Base-by-base conservation (phyloP, 1,140 invertebrate genomes). In the Drosophila nasuta region DNA sequence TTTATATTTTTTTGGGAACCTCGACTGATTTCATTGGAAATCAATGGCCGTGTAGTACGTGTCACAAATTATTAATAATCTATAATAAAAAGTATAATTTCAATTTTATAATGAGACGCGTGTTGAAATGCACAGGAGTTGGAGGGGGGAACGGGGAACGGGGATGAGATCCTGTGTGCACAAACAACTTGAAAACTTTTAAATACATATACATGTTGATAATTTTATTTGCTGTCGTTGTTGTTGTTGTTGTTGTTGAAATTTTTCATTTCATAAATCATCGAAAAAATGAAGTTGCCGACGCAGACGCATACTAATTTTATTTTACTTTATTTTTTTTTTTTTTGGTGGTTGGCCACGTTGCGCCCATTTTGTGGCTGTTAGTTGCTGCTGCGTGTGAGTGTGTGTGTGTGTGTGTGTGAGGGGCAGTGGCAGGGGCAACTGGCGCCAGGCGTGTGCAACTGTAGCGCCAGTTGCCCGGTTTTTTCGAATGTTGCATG, bases 31-130 rank as follows among this genome's bases (percentile, higher is more conserved):
- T 87, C 85, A 68, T 71, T 88, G 85, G 85, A 88, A 88, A 62
- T 65, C 81, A 71, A 63, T 72, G 64, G 48, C 52, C 28, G 41
- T 56, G 48, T 54, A 82, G 59, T 58, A 88, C 83, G 83, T 88
- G 83, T 88, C 81, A 82, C 85, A 88, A 88, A 88, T 88, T 88
- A 88, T 89, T 88, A 89, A 88, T 88, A 88, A 89, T 88, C 85
- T 70, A 80, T 78, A 88, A 89, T 88, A 89, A 89, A 88, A 88
- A 73, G 77, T 81, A 88, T 88, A 89, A 89, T 88, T 88, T 88
- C 52, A 89, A 58, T 75, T 89, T 83, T 72, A 89, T 88, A 88
- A 88, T 88, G 83, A 89, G 83, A 72, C 80, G 83, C 85, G 81
- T 83, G 83, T 81, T 83, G 80, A 80, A 77, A 81, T 81, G 75